phyloP scores from a whole-genome alignment of 2,113 vertebrate genomes.

The Forbesichthys papilliferus region DNA sequence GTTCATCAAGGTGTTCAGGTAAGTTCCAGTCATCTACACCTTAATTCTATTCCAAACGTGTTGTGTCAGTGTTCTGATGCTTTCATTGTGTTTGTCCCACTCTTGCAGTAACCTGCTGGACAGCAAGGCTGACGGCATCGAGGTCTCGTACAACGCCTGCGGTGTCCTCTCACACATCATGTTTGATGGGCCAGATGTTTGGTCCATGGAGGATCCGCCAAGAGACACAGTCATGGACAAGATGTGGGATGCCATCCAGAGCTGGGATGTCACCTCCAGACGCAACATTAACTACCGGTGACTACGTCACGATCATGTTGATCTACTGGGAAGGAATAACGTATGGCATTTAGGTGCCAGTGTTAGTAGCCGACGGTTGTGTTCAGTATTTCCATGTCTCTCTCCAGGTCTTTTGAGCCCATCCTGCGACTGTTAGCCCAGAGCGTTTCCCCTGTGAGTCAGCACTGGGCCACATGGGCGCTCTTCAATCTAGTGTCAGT shows the following conservation, averaged over 20 bases:
- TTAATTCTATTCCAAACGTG: neutral
- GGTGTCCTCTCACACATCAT: conserved; percentile 98
- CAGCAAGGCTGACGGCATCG: conserved; percentile 96
- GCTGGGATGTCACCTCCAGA: conserved; percentile 96
- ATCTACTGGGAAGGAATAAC: neutral
- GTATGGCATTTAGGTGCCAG: neutral
- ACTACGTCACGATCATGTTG: neutral
- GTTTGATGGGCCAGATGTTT: conserved; percentile 91
- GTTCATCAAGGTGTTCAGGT: conserved; percentile 97
- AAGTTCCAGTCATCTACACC: neutral
- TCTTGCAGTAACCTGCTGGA: conserved; percentile 87
- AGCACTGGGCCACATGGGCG: conserved; percentile 99
- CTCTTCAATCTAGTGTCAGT: conserved; percentile 96
- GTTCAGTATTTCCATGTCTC: neutral
- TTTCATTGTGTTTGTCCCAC: neutral
- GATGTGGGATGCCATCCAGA: conserved; percentile 96
- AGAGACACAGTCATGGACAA: conserved; percentile 89
- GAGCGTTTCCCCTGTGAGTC: conserved; percentile 90
- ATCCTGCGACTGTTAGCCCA: conserved; percentile 98
- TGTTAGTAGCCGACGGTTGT: neutral
- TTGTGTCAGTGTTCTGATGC: neutral
- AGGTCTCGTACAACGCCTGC: conserved; percentile 97
- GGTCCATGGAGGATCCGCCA: conserved; percentile 87
- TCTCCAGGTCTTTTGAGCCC: conserved; percentile 93
- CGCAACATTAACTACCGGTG: conserved; percentile 99